Conservation (phyloP, 2,797 vertebrate species). For the Eutrigla gurnardus region DNA sequence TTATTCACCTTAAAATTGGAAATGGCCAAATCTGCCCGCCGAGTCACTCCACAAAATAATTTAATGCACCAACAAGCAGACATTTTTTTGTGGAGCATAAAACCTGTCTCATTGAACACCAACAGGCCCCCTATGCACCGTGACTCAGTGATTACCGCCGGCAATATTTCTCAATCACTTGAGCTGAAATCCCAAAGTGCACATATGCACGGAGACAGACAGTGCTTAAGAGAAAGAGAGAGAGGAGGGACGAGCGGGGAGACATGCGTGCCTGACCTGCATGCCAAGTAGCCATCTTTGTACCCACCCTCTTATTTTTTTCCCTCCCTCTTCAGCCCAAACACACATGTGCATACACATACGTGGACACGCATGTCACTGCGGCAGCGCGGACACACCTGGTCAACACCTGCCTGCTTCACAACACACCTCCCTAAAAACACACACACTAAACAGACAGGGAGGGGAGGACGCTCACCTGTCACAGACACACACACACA, state of each 20-base stretch:
- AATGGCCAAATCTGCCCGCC: conserved; percentile 1
- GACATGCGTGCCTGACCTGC: conserved; percentile 74
- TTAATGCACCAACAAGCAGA: conserved; percentile 58
- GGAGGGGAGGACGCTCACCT: conserved; percentile 11
- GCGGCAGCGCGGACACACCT: conserved; percentile 69
- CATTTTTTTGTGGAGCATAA: conserved; percentile 62
- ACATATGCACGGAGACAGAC: conserved; percentile 41
- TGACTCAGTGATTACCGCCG: conserved; percentile 68
- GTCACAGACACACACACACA: not conserved
- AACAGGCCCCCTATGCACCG: conserved; percentile 57
- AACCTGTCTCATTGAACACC: conserved; percentile 51
- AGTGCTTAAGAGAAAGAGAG: conserved; percentile 18
- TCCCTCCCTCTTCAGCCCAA: conserved; percentile 9
- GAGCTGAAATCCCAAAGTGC: conserved; percentile 57
- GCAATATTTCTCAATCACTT: conserved; percentile 69
- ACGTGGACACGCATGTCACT: conserved; percentile 21
- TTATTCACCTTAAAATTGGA: conserved; percentile 40
- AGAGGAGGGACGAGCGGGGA: conserved; percentile 34
- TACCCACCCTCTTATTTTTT: conserved; percentile 62
- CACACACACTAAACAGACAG: conserved; percentile 4
- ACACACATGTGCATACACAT: conserved; percentile 34
- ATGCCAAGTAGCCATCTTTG: conserved; percentile 82
- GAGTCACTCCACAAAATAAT: conserved; percentile 48
- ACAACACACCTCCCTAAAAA: conserved; percentile 19
- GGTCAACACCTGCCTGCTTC: conserved; percentile 66